phyloP scores from a whole-genome alignment of 2,888 invertebrate genomes.

The Brassicogethes aeneus region DNA sequence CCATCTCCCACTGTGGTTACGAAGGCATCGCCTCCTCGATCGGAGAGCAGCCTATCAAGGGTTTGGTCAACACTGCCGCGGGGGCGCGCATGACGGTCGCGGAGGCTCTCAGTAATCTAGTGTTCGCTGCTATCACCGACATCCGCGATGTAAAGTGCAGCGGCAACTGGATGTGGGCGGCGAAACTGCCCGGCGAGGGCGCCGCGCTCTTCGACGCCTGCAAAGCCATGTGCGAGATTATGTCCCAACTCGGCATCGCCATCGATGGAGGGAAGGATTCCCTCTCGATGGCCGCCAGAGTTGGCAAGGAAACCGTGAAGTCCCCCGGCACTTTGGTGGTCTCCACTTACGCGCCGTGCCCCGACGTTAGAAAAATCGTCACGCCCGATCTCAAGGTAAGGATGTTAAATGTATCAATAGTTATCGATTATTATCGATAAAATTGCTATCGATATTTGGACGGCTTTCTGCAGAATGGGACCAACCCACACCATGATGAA shows the following conservation, averaged over 20 bases:
- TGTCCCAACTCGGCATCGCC: conserved; percentile 68
- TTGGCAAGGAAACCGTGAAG: conserved; percentile 59
- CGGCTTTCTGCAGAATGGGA: too few species aligned
- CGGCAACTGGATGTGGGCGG: conserved; percentile 99
- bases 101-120: conserved; percentile 89
- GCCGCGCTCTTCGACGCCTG: conserved; percentile 83
- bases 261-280: conserved; percentile 98
- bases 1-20: conserved; percentile 73
- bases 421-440: too few species aligned
- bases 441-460: too few species aligned
- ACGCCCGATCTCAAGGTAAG: conserved; percentile 91
- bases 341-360: conserved; percentile 94
- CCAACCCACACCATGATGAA: too few species aligned
- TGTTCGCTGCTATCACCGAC: conserved; percentile 57
- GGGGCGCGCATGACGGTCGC: conserved; percentile 93
- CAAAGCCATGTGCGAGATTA: conserved; percentile 74
- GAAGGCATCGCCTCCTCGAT: conserved; percentile 90
- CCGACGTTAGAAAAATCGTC: conserved; percentile 69
- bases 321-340: conserved; percentile 87
- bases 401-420: too few species aligned
- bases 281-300: conserved; percentile 91
- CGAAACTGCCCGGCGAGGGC: conserved; percentile 89
- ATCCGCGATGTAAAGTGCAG: conserved; percentile 91
- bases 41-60: conserved; percentile 95
- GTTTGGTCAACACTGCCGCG: conserved; percentile 69